A percentile compares a stretch with the other conserved stretches of the same genome.
Conservation (phyloP, 2,113 vertebrate genomes). For the Vimba vimba region DNA sequence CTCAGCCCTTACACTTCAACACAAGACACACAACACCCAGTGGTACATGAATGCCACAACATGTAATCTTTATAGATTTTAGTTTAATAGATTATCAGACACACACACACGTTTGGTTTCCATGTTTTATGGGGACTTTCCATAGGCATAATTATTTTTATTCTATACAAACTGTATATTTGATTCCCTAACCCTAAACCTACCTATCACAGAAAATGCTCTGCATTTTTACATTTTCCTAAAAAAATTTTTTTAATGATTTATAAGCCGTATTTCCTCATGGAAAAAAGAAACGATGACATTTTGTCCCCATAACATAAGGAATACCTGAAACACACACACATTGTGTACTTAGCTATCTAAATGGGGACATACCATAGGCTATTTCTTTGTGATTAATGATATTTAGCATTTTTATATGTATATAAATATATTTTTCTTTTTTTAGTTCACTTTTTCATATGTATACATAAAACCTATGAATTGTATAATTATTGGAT, state of each 20-base stretch:
- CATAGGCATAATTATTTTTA: no score
- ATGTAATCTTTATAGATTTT: conserved; percentile 4
- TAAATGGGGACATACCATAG: neutral
- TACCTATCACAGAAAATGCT: no score
- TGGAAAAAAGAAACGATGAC: no score
- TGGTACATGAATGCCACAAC: conserved; percentile 5
- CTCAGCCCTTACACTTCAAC: conserved; percentile 7
- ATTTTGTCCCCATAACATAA: no score
- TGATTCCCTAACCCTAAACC: no score
- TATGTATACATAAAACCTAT: no score
- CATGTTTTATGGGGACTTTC: no score
- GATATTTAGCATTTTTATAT: neutral
- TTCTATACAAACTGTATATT: no score
- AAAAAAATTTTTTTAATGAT: no score
- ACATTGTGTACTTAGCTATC: neutral
- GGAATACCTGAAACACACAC: no score
- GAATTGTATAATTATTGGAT: neutral
- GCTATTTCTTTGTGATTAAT: neutral
- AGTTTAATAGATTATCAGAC: neutral
- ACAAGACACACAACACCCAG: conserved; percentile 27
- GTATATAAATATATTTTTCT: neutral
- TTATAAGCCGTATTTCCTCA: no score
- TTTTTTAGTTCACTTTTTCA: neutral
- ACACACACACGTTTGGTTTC: neutral
- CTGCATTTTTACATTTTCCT: no score